Percentiles rank a stretch among this genome's conserved stretches.
These are phyloP conservation scores for Poecilia wingei DNA, from an alignment of 2,797 vertebrate genomes.

Conservation along the genomic window DNA sequence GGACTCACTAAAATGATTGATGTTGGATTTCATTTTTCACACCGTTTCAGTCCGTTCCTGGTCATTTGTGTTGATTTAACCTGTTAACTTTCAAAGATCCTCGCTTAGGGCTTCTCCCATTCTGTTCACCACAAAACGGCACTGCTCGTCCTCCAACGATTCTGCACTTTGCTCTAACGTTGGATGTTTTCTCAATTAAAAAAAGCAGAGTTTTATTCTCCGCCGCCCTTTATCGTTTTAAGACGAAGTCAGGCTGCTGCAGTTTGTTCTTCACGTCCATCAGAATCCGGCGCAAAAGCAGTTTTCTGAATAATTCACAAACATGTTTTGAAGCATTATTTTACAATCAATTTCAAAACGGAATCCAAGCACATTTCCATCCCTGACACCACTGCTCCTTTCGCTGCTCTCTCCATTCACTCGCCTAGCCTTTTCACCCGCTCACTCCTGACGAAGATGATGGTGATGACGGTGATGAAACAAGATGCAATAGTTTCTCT, in stretches of 20 bases:
- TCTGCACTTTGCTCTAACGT: neutral
- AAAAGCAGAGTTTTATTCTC: slow-evolving; percentile 24
- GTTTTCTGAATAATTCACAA: slow-evolving; percentile 49
- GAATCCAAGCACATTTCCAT: slow-evolving; percentile 58
- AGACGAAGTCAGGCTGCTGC: slow-evolving; percentile 23
- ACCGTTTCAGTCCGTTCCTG: neutral
- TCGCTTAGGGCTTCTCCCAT: neutral
- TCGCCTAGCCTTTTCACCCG: slow-evolving; percentile 83
- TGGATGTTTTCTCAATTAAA: neutral
- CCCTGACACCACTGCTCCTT: slow-evolving; percentile 55
- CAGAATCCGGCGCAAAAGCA: slow-evolving; percentile 31
- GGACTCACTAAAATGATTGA: slow-evolving; percentile 1
- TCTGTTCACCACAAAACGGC: slow-evolving; percentile 8
- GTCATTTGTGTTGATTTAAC: slow-evolving; percentile 3
- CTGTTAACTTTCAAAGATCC: slow-evolving; percentile 7
- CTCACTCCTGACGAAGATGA: slow-evolving; percentile 83
- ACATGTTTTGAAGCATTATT: slow-evolving; percentile 46
- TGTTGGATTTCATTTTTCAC: neutral
- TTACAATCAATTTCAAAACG: slow-evolving; percentile 62
- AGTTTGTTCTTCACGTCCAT: slow-evolving; percentile 28
- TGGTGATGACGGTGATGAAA: slow-evolving; percentile 81
- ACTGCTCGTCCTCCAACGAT: neutral
- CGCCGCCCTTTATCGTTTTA: slow-evolving; percentile 14
- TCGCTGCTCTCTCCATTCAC: slow-evolving; percentile 67
- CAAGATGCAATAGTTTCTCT: slow-evolving; percentile 81